Evolutionary conservation across 2,888 invertebrate genomes (phyloP), one percentile per base, ranked within the genome.

Genomic region (Melangyna quadrimaculata): DNA sequence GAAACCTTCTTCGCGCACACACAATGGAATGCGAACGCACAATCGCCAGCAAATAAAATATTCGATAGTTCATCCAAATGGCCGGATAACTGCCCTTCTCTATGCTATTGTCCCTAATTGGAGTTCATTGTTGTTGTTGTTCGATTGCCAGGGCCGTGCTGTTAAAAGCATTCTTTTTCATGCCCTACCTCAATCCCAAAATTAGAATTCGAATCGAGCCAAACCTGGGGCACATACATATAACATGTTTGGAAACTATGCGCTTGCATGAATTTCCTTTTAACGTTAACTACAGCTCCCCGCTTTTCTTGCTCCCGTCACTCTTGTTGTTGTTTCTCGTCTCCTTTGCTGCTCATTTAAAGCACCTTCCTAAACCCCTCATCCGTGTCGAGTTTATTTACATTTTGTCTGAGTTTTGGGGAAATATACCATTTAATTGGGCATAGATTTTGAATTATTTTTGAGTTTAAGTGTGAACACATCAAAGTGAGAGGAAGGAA

Each of bases 131-230:
- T 37, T 22, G 45, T 55, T 57, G 27, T 57, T 35, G 32, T 59
- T 9, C 37, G 19, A 67, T 74, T 65, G 65, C 65, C 72, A 78
- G 67, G 57, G 59, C 67, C 53, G 43, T 75, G 48, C 22, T 55
- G 48, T 35, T 53, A 43, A 32, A 67, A 71, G 77, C 55, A 86
- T 86, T n/a, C n/a, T 1, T 63, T 40, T 53, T 32, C 61, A 27
- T 77, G 81, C 53, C 84, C 84, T 86, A 86, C 84, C 84, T 86
- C 84, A 86, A 86, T 77, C 51, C 59, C 22, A 80, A 72, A 86
- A 86, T 81, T 86, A 86, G 77, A 86, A 65, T 45, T 19, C 43
- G 55, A 45, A 74, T 37, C n/a, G 19, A 53, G 61, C 19, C 45
- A 35, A 40, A 40, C 27, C 27, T 59, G 48, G 65, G 65, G 27